These are phyloP conservation scores for Desoria tigrina DNA, from an alignment of 2,888 invertebrate genomes.

Conservation along the genomic window DNA sequence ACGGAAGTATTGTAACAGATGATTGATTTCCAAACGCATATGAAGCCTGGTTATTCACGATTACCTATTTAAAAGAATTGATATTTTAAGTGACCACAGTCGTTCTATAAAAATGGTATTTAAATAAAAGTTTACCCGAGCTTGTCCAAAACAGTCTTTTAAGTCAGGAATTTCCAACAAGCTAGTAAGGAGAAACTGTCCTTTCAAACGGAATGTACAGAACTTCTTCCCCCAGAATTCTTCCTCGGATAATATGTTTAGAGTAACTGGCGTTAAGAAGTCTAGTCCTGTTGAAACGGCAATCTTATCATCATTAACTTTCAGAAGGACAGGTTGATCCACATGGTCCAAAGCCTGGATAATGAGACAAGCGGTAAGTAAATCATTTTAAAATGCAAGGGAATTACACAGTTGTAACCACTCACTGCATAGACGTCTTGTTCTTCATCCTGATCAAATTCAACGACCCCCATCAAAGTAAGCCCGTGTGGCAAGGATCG, in stretches of 20 bases:
- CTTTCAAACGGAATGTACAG: slow-evolving; percentile 50
- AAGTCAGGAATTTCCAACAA: slow-evolving; percentile 49
- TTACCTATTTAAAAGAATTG: slow-evolving; percentile 28
- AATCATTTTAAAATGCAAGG: background rate
- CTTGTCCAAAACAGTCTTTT: slow-evolving; percentile 42
- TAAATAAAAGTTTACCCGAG: slow-evolving; percentile 37
- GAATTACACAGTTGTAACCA: background rate
- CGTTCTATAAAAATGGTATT: background rate
- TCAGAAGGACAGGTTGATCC: slow-evolving; percentile 43
- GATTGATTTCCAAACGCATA: slow-evolving; percentile 40
- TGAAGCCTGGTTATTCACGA: slow-evolving; percentile 48
- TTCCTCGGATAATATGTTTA: slow-evolving; percentile 40
- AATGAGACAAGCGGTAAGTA: slow-evolving; percentile 3
- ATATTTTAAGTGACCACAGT: background rate
- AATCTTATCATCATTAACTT: slow-evolving; percentile 44
- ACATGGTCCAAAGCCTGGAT: slow-evolving; percentile 48
- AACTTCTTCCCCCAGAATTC: slow-evolving; percentile 49
- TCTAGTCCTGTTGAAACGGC: slow-evolving; percentile 46
- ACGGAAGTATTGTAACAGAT: slow-evolving; percentile 40
- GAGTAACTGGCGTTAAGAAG: slow-evolving; percentile 39
- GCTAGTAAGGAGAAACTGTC: slow-evolving; percentile 48
- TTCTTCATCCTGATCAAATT: slow-evolving; percentile 48
- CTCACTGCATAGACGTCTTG: slow-evolving; percentile 49
- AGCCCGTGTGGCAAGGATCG: slow-evolving; percentile 46
- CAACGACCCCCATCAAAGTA: slow-evolving; percentile 47